Percentiles rank a stretch among this genome's conserved stretches.
Conservation (phyloP, 2,113 vertebrate species). For the Phodopus roborovskii region DNA sequence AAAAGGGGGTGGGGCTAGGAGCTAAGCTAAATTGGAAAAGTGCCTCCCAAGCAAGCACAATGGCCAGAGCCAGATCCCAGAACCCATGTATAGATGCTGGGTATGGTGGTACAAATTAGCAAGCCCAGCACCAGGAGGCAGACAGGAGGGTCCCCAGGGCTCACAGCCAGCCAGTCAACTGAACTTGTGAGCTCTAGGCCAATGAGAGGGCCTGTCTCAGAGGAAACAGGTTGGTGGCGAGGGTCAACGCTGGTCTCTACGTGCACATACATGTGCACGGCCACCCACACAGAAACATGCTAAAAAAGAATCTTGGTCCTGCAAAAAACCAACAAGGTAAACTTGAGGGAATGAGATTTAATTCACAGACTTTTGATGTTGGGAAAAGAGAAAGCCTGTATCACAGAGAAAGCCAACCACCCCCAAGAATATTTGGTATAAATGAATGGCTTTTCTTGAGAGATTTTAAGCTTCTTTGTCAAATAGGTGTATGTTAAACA, state of each 20-base stretch:
- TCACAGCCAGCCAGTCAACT: background rate
- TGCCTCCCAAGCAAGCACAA: background rate
- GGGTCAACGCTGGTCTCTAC: background rate
- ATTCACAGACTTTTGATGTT: background rate
- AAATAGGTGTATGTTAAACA: background rate
- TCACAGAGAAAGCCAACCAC: background rate
- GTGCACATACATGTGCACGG: background rate
- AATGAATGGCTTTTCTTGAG: background rate
- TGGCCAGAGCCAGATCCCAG: background rate
- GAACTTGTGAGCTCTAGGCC: background rate
- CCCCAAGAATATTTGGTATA: background rate
- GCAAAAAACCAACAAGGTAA: background rate
- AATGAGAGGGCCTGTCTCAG: background rate
- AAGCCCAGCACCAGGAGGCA: background rate
- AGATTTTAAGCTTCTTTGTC: background rate
- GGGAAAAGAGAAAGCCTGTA: background rate
- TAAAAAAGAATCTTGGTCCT: background rate
- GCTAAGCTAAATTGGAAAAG: background rate
- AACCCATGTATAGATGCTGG: background rate
- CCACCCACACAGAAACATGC: background rate
- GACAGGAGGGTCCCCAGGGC: background rate
- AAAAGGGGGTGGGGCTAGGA: background rate
- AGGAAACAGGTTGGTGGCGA: background rate
- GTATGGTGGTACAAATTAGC: too few species aligned
- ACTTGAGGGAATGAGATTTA: background rate